Percentiles rank a stretch among this genome's conserved stretches.
These are phyloP conservation scores for Caenorhabditis sulstoni DNA, from an alignment of 2,888 invertebrate genomes.

Conservation along the genomic window DNA sequence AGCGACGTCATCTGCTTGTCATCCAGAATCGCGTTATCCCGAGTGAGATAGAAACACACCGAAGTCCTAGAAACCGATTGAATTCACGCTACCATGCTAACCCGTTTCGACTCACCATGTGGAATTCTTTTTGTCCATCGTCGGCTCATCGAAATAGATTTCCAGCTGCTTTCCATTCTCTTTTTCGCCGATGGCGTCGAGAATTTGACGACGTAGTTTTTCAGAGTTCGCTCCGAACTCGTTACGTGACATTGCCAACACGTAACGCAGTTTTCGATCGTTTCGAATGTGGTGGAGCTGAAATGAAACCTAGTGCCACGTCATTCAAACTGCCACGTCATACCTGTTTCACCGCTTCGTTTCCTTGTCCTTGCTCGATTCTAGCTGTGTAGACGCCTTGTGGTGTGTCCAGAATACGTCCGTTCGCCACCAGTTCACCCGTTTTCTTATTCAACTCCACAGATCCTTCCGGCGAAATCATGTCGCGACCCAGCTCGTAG, in stretches of 20 bases:
- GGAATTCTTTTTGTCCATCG: constrained; percentile 41
- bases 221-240: constrained; percentile 62
- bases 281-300: constrained; percentile 60
- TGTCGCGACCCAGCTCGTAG: constrained; percentile 51
- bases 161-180: constrained; percentile 40
- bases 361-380: constrained; percentile 6
- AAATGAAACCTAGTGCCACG: too few relatives aligned
- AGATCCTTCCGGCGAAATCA: constrained; percentile 45
- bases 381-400: constrained; percentile 54
- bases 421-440: constrained; percentile 50
- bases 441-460: constrained; percentile 43
- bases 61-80: constrained; percentile 53
- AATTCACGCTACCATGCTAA: background rate
- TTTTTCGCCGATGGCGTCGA: constrained; percentile 37
- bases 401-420: constrained; percentile 47
- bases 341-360: constrained; percentile 32
- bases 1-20: constrained; percentile 34
- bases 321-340: too few relatives aligned
- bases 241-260: constrained; percentile 59
- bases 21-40: constrained; percentile 54
- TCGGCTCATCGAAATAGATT: constrained; percentile 44
- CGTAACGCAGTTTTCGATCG: constrained; percentile 59
- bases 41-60: constrained; percentile 55
- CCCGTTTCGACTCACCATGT: constrained; percentile 27
- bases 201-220: constrained; percentile 51